Conservation (phyloP, 2,888 invertebrate species). For the Ctena decussata region DNA sequence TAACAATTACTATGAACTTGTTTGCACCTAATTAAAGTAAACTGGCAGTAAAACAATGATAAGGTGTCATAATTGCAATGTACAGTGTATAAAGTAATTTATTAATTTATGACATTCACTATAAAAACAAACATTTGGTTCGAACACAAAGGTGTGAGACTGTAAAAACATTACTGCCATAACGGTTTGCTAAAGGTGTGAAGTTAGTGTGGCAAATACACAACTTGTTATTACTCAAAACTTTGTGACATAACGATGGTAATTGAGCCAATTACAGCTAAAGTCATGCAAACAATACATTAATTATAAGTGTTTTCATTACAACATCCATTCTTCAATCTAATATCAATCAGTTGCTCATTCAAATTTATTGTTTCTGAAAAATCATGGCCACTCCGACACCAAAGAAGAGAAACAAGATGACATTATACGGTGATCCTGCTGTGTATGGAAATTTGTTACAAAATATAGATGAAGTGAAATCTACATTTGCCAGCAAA, state of each 20-base stretch:
- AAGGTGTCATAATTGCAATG: not conserved
- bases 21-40: no score
- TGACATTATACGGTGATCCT: not conserved
- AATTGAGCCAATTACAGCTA: no score
- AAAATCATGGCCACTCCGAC: not conserved
- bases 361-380: no score
- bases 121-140: no score
- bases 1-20: no score
- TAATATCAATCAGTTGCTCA: no score
- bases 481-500: not conserved
- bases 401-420: not conserved
- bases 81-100: not conserved
- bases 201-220: no score
- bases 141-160: not conserved
- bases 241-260: not conserved
- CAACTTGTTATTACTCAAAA: no score
- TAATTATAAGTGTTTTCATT: no score
- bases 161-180: not conserved
- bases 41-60: no score
- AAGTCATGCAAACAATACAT: no score
- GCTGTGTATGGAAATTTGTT: not conserved
- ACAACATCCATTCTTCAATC: no score
- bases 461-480: not conserved
- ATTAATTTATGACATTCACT: not conserved
- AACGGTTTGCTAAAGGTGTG: not conserved